Percentiles rank a stretch among this genome's conserved stretches.
phyloP scores from a whole-genome alignment of 2,888 invertebrate genomes.

The Heteromyza rotundicornis region DNA sequence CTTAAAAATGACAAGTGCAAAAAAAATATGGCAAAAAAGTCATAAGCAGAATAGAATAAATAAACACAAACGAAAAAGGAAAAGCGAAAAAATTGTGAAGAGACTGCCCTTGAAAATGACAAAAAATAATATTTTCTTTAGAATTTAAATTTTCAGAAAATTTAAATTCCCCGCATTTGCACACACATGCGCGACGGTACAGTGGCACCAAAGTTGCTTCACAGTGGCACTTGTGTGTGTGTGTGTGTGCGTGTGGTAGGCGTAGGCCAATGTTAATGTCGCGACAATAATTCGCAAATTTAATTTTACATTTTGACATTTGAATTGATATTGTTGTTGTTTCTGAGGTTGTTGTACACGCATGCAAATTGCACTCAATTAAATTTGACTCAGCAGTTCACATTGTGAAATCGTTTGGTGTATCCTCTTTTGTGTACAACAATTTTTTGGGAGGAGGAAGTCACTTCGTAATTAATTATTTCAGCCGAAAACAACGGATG shows the following conservation, averaged over 20 bases:
- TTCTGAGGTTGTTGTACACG: neutral
- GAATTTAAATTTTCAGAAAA: too few species aligned
- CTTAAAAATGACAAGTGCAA: too few species aligned
- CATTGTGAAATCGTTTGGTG: too few species aligned
- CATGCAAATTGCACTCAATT: neutral
- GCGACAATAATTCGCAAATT: conserved; percentile 42
- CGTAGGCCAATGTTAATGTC: conserved; percentile 47
- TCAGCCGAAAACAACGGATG: too few species aligned
- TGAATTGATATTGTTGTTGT: neutral
- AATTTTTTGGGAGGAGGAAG: too few species aligned
- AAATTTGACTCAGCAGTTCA: neutral
- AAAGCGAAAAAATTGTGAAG: too few species aligned
- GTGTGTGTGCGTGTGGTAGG: conserved; percentile 10
- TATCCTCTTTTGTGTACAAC: too few species aligned
- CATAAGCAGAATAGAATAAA: too few species aligned
- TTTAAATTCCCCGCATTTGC: conserved; percentile 6
- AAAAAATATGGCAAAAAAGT: too few species aligned
- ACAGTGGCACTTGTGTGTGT: conserved; percentile 11
- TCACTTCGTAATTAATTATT: too few species aligned
- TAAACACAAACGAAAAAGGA: too few species aligned
- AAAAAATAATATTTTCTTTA: conserved; percentile 3
- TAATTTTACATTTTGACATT: conserved; percentile 4
- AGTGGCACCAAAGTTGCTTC: neutral
- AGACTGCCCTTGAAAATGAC: conserved; percentile 4
- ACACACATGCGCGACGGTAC: conserved; percentile 6